Conservation (phyloP, 2,888 invertebrate species). For the Caenorhabditis doughertyi region DNA sequence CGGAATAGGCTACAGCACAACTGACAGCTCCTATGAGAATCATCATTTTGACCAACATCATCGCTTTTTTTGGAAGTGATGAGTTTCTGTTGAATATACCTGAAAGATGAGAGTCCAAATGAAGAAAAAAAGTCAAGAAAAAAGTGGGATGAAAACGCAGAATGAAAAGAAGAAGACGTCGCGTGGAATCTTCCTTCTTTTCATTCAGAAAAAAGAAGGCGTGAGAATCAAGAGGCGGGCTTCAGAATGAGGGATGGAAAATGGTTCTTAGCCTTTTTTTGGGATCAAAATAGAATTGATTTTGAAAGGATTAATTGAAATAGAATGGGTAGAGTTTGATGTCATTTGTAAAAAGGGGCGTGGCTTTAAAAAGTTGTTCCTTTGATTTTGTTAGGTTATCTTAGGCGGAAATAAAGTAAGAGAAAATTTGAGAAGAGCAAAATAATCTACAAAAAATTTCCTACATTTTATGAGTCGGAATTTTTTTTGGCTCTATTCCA, state of each 20-base stretch:
- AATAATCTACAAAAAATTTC: too few species aligned
- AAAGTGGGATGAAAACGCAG: neutral
- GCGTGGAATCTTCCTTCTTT: constrained; percentile 3
- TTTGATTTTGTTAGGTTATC: too few species aligned
- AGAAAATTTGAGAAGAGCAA: too few species aligned
- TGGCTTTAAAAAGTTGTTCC: too few species aligned
- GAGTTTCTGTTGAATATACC: constrained; percentile 38
- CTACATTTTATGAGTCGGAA: too few species aligned
- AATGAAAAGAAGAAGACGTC: constrained; percentile 2
- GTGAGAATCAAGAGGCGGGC: neutral
- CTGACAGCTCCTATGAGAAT: constrained; percentile 7
- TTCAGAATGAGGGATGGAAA: neutral
- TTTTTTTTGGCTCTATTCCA: too few species aligned
- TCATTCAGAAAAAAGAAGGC: constrained; percentile 28
- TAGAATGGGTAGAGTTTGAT: too few species aligned
- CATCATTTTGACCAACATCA: constrained; percentile 12
- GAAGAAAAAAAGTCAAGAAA: neutral
- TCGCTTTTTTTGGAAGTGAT: constrained; percentile 2
- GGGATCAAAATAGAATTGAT: neutral
- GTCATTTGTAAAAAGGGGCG: too few species aligned
- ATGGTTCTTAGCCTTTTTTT: neutral
- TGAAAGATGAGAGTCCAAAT: constrained; percentile 1
- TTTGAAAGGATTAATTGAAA: neutral
- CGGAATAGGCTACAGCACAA: neutral
- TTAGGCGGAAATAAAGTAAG: too few species aligned